Evolutionary conservation across 2,797 vertebrate species (phyloP).

Genomic region (Xerus rutilus): DNA sequence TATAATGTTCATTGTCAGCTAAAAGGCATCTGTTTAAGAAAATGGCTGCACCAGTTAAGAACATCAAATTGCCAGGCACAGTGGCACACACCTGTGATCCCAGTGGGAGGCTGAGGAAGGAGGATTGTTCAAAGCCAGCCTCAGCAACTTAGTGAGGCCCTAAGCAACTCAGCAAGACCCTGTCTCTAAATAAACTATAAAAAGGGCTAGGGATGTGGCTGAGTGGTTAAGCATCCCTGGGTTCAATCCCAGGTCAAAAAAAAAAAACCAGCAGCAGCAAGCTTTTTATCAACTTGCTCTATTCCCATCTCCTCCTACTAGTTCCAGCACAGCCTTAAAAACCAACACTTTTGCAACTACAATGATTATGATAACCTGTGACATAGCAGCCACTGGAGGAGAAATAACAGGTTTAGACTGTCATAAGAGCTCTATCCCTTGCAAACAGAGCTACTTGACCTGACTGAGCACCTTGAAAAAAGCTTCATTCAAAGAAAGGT

Average conservation of each 20-base stretch:
- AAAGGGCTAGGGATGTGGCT: too few relatives aligned
- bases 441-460: neutral
- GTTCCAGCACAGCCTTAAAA: neutral
- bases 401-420: neutral
- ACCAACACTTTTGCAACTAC: neutral
- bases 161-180: too few relatives aligned
- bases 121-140: too few relatives aligned
- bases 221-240: too few relatives aligned
- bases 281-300: neutral
- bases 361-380: neutral
- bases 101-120: too few relatives aligned
- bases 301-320: neutral
- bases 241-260: too few relatives aligned
- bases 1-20: neutral
- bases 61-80: too few relatives aligned
- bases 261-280: neutral
- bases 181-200: too few relatives aligned
- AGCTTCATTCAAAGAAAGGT: neutral
- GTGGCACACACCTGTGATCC: too few relatives aligned
- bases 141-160: too few relatives aligned
- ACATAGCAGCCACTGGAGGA: neutral
- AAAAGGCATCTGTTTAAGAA: neutral
- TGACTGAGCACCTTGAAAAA: too few relatives aligned
- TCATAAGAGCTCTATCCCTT: neutral
- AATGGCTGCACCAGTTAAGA: neutral